A percentile compares a stretch with the other conserved stretches of the same genome.
These are phyloP conservation scores for Dryobates pubescens DNA, from an alignment of 2,797 vertebrate species.

Conservation along the genomic window DNA sequence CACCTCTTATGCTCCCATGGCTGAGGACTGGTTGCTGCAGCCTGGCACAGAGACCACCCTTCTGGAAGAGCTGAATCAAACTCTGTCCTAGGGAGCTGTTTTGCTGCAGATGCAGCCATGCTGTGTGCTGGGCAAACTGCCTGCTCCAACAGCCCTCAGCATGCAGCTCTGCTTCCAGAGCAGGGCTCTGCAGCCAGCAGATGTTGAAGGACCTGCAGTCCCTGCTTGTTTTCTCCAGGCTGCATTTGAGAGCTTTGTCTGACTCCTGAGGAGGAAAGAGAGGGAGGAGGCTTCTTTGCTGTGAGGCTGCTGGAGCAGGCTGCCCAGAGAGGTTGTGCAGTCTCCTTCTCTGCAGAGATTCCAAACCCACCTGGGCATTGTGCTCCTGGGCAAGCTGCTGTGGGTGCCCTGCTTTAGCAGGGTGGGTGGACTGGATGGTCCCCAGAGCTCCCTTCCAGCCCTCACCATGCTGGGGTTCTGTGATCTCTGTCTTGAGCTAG, in stretches of 20 bases:
- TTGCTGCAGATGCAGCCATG: background rate
- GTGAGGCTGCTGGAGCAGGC: background rate
- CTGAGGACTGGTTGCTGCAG: background rate
- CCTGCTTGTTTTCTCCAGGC: background rate
- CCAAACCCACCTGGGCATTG: no score
- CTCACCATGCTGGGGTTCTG: background rate
- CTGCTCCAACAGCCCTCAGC: rapidly evolving
- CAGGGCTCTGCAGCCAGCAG: background rate
- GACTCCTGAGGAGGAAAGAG: background rate
- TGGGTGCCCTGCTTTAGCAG: background rate
- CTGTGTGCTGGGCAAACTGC: background rate
- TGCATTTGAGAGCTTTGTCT: background rate
- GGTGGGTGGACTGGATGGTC: background rate
- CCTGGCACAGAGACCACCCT: background rate
- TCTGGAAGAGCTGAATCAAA: background rate
- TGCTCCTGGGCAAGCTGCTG: background rate
- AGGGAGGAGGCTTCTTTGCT: background rate
- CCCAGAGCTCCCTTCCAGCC: background rate
- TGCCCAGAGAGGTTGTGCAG: no score
- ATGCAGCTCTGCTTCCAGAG: background rate
- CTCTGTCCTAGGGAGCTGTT: background rate
- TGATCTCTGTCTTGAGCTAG: background rate
- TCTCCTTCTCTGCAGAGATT: no score
- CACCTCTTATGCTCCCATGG: background rate
- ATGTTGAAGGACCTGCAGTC: background rate